Conservation (phyloP, 1,140 invertebrate genomes). For the Neocloeon triangulifer region DNA sequence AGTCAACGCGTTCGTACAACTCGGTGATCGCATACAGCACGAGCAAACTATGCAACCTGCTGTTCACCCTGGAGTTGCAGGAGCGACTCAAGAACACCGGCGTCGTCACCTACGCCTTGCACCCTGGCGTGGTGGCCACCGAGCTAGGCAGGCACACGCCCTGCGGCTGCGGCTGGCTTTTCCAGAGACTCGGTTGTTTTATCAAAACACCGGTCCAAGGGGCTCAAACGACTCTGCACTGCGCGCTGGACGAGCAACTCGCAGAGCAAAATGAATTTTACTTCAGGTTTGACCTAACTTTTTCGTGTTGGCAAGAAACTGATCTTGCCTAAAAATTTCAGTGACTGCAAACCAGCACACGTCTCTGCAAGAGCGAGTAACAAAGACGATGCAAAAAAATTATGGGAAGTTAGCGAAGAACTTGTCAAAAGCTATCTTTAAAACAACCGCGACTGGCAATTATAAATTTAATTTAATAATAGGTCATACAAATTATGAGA, state of each 20-base stretch:
- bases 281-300: background rate
- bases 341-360: background rate
- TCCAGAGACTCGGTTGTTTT: slow-evolving; percentile 11
- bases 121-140: slow-evolving; percentile 50
- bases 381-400: slow-evolving; percentile 13
- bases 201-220: slow-evolving; percentile 11
- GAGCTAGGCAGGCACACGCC: slow-evolving; percentile 46
- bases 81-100: slow-evolving; percentile 23
- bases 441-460: too few species aligned
- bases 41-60: slow-evolving; percentile 51
- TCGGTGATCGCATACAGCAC: slow-evolving; percentile 33
- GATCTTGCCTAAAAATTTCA: too few species aligned
- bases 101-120: slow-evolving; percentile 40
- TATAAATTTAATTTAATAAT: too few species aligned
- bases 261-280: slow-evolving; percentile 8
- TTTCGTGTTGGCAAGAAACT: too few species aligned
- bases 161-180: slow-evolving; percentile 19
- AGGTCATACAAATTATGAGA: too few species aligned
- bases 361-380: slow-evolving; percentile 9
- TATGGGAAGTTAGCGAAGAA: slow-evolving; percentile 20
- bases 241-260: slow-evolving; percentile 16
- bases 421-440: too few species aligned
- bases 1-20: slow-evolving; percentile 34
- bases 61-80: slow-evolving; percentile 42
- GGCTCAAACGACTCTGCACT: slow-evolving; percentile 20